Evolutionary conservation across 2,888 invertebrate species (phyloP), one percentile per base, ranked within the genome.

Genomic region (Charanyca ferruginea): DNA sequence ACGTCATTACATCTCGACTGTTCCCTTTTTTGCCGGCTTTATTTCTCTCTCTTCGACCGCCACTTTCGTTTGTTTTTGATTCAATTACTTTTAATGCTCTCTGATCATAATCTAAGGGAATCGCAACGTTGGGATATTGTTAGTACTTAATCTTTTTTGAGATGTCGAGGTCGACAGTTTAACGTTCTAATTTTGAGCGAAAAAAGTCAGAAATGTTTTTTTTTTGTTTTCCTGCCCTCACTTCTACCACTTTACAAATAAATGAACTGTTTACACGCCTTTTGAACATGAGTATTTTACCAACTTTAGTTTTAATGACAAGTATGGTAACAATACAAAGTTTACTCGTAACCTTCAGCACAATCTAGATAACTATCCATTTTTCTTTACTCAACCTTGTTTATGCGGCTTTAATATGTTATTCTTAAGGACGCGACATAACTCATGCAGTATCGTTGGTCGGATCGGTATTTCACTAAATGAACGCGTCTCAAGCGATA

Each of bases 381-480:
- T 92, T 90, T 90, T 90, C 88, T 88, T 87, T 84, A 79, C 79
- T 84, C 83, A 85, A 83, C 88, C 87, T 88, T 89, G 84, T 89
- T 88, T 87, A 89, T 87, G 83, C 86, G 82, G 83, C 85, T 89
- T 86, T 85, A 88, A 88, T 87, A 87, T 87, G 87, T 89, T 90
- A 91, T 93, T 90, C 90, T 88, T 90, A 89, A 90, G 89, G 91
- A 91, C 90, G 87, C 86, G 81, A 85, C 86, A 94, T 94, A 93
- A 92, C 87, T 95, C 94, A 94, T 94, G 86, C 89, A 84, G 90
- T 95, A 94, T 95, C 95, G 90, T 87, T 81, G 82, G 85, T 86
- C 77, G 83, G 90, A 95, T 95, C 95, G 93, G 93, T 92, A 94
- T 94, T 93, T 92, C 90, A 93, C 93, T 93, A 95, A 95, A 94